Conservation (phyloP, 2,888 invertebrate species). For the Limnephilus auricula region DNA sequence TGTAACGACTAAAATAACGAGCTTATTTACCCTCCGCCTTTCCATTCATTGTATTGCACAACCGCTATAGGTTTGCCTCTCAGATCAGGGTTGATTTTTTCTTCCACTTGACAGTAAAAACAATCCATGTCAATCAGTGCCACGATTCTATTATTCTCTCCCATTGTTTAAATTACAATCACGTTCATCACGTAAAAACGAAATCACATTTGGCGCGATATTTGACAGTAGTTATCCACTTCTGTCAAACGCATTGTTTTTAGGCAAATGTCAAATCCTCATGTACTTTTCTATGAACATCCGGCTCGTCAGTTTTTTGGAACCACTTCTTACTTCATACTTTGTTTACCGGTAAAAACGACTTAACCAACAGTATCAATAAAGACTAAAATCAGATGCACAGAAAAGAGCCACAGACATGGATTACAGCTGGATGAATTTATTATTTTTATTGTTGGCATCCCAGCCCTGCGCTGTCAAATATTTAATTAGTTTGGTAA, state of each 20-base stretch:
- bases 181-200: neutral
- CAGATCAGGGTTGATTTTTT: constrained; percentile 88
- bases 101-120: constrained; percentile 99
- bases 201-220: neutral
- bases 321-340: neutral
- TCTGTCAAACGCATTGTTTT: neutral
- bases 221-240: neutral
- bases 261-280: neutral
- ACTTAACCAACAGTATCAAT: too few species aligned
- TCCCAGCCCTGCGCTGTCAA: neutral
- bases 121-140: constrained; percentile 99
- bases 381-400: too few species aligned
- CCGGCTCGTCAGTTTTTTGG: neutral
- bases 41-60: constrained; percentile 96
- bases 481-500: constrained; percentile 27
- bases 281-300: neutral
- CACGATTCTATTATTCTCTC: constrained; percentile 82
- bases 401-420: too few species aligned
- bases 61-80: constrained; percentile 96
- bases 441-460: too few species aligned
- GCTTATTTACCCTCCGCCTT: constrained; percentile 90
- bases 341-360: neutral
- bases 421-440: too few species aligned
- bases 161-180: constrained; percentile 70
- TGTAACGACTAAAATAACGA: neutral